These are phyloP conservation scores for Rhodophaea formosa DNA, from an alignment of 2,888 invertebrate species.

Conservation along the genomic window DNA sequence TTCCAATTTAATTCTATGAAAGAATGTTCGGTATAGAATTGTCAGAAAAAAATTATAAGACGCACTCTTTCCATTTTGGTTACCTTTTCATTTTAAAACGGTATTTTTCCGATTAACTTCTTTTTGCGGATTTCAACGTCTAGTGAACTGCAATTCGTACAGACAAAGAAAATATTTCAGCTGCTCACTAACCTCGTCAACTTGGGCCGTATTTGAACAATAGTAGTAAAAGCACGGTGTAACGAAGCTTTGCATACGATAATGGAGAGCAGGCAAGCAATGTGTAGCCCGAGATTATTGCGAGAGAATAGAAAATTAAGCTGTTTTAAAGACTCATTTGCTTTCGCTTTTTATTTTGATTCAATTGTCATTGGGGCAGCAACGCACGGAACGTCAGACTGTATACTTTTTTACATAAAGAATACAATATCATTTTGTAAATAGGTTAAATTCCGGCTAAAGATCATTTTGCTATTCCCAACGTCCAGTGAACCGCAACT, in stretches of 20 bases:
- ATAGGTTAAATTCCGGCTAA: neutral
- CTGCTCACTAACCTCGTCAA: conserved; percentile 65
- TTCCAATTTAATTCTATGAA: too few species aligned
- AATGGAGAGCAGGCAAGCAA: conserved; percentile 46
- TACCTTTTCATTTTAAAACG: too few species aligned
- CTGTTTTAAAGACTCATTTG: neutral
- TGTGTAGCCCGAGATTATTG: conserved; percentile 36
- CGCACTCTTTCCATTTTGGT: too few species aligned
- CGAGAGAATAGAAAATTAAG: neutral
- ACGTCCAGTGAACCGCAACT: neutral
- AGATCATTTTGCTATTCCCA: neutral
- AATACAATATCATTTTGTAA: too few species aligned
- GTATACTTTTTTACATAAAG: too few species aligned
- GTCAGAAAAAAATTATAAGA: too few species aligned
- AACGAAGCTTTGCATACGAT: conserved; percentile 78
- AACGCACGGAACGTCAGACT: too few species aligned
- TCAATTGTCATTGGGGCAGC: too few species aligned
- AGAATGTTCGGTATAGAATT: too few species aligned
- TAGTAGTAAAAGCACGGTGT: conserved; percentile 71
- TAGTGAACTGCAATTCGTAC: neutral
- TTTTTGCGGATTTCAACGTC: neutral
- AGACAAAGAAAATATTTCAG: conserved; percentile 56
- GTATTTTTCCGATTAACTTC: too few species aligned
- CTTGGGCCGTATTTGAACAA: conserved; percentile 68
- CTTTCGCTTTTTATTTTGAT: too few species aligned